These are phyloP conservation scores for Rhingia campestris DNA, from an alignment of 2,888 invertebrate species.

Conservation along the genomic window DNA sequence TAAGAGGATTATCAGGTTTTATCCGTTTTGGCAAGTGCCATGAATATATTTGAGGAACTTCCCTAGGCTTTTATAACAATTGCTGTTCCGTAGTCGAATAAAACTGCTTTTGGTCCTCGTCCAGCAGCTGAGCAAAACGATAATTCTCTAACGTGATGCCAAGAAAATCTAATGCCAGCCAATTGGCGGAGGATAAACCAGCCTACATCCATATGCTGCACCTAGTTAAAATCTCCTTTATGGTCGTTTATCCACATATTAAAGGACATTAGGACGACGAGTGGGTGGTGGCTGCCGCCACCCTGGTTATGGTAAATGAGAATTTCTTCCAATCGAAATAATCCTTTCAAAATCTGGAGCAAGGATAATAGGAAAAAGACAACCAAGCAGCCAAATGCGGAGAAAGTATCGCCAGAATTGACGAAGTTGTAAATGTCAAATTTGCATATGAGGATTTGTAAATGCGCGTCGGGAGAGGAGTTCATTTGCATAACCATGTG, in stretches of 20 bases:
- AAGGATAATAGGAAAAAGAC: constrained; percentile 18
- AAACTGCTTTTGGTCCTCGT: constrained; percentile 40
- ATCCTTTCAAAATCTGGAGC: constrained; percentile 5
- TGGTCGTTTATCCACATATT: constrained; percentile 48
- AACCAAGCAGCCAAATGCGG: background rate
- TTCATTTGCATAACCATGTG: constrained; percentile 11
- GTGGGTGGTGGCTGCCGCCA: constrained; percentile 1
- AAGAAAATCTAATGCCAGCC: constrained; percentile 48
- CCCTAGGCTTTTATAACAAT: constrained; percentile 8
- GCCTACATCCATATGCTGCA: constrained; percentile 31
- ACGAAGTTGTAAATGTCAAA: constrained; percentile 7
- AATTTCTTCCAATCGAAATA: background rate
- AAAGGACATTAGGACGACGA: constrained; percentile 37
- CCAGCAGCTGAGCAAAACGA: constrained; percentile 43
- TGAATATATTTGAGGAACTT: constrained; percentile 37
- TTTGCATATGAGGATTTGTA: constrained; percentile 22
- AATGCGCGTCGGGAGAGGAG: background rate
- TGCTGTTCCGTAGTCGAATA: background rate
- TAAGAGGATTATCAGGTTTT: constrained; percentile 16
- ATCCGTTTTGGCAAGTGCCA: constrained; percentile 37
- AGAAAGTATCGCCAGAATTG: background rate
- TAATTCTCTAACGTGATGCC: constrained; percentile 36
- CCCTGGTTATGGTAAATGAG: constrained; percentile 19
- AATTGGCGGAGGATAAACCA: constrained; percentile 39
- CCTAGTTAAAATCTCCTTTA: constrained; percentile 44